Evolutionary conservation across 92 coral and sea anemone genomes (phyloP), one percentile per base, ranked within the genome.

Genomic region (Porites evermanni): DNA sequence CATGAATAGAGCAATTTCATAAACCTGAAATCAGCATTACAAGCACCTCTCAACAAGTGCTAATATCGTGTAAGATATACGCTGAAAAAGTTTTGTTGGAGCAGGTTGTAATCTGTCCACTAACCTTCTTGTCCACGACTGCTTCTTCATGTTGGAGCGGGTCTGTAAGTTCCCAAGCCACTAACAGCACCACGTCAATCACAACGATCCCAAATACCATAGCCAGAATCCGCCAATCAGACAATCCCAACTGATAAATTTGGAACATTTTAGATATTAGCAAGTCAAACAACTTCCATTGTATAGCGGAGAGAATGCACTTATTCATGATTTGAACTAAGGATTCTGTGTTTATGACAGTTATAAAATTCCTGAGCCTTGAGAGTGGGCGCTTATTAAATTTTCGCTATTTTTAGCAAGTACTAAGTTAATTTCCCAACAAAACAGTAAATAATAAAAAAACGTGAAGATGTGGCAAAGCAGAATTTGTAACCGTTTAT

Each of bases 81-180:
- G 16, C 14, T 8, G 61, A 56, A 14, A 12, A 56, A 9, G 4
- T 2, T 56, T 11, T 56, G 61, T 56, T 56, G 12, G 16, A 4
- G 13, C 3, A 56, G 1, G 1, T 26, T 69, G n/a, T 54, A 4
- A 29, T 26, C 9, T 67, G 18, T 75, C 16, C 53, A 17, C 89
- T 69, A 29, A 91, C 95, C 80, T 74, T 53, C 59, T 56, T 58
- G 17, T 73, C 13, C 16, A 88, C 71, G 24, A 65, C 64, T 73
- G 58, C 12, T 12, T 89, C 58, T 32, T 63, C 70, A 52, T 88
- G 87, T 38, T 80, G 23, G 17, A 95, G 82, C 5, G 98, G 96
- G 82, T 97, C 98, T 6, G 82, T 76, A 5, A 92, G 29, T 67
- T 97, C 96, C 99, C 99, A 97, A 11, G 96, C 74, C 26, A 91